Evolutionary conservation across 2,113 vertebrate genomes (phyloP).

Genomic region (Oriolus oriolus): DNA sequence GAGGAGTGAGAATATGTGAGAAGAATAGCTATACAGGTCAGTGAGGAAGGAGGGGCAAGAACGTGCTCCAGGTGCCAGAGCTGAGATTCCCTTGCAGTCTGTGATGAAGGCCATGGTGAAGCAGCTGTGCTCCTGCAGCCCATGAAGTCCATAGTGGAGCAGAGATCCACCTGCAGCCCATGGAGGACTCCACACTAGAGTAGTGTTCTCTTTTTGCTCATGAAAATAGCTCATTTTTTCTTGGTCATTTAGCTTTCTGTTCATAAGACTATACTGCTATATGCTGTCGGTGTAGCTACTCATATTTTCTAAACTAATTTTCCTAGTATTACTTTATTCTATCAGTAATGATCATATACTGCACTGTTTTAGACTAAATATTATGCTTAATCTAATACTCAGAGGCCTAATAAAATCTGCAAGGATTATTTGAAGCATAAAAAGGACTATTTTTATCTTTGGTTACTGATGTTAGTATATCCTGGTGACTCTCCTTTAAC

Average conservation of each 20-base stretch:
- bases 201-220: neutral
- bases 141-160: neutral
- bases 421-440: neutral
- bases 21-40: neutral
- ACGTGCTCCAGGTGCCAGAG: neutral
- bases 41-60: accelerated
- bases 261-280: neutral
- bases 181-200: neutral
- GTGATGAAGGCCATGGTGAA: too few relatives aligned
- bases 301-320: neutral
- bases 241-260: neutral
- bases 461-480: neutral
- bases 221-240: neutral
- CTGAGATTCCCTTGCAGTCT: neutral
- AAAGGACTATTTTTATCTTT: neutral
- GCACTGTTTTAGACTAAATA: neutral
- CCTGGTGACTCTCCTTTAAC: neutral
- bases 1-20: neutral
- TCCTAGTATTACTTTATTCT: neutral
- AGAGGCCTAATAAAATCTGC: neutral
- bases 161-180: neutral
- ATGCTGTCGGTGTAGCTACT: neutral
- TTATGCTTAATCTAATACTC: neutral
- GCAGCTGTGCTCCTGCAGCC: neutral
- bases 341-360: neutral